These are phyloP conservation scores for Aurelia coerulea DNA, from an alignment of 30 jellyfish, hydroid and myxozoan genomes.

Conservation along the genomic window DNA sequence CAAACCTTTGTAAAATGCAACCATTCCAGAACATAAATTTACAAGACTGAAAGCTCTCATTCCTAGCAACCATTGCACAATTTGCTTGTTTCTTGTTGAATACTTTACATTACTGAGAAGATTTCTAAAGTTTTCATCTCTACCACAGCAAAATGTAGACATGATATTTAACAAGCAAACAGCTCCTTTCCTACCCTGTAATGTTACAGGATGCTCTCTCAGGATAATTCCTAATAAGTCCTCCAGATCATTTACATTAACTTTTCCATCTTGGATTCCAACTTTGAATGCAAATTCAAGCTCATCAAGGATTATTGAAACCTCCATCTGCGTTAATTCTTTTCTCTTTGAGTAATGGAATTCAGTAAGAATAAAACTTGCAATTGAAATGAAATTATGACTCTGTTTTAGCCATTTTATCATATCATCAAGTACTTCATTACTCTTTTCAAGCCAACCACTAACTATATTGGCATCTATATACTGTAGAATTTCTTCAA, in stretches of 20 bases:
- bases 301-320: slow-evolving; percentile 79
- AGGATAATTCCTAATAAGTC: slow-evolving; percentile 48
- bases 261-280: slow-evolving; percentile 59
- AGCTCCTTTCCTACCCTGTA: slow-evolving; percentile 56
- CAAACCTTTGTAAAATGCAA: slow-evolving; percentile 59
- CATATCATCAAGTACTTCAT: slow-evolving; percentile 25
- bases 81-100: slow-evolving; percentile 71
- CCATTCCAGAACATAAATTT: slow-evolving; percentile 73
- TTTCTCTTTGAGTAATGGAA: slow-evolving; percentile 52
- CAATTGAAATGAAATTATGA: slow-evolving; percentile 59
- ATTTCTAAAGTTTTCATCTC: slow-evolving; percentile 37
- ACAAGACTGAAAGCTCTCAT: slow-evolving; percentile 85
- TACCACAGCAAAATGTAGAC: slow-evolving; percentile 63
- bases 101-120: slow-evolving; percentile 70
- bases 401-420: slow-evolving; percentile 23
- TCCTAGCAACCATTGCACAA: slow-evolving; percentile 89
- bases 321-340: slow-evolving; percentile 81
- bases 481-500: slow-evolving; percentile 63
- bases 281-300: slow-evolving; percentile 79
- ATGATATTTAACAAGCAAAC: slow-evolving; percentile 41
- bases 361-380: slow-evolving; percentile 54
- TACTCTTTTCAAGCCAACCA: slow-evolving; percentile 74
- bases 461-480: slow-evolving; percentile 75
- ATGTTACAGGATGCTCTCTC: slow-evolving; percentile 74
- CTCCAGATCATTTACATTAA: slow-evolving; percentile 15